A percentile compares a stretch with the other conserved stretches of the same genome.
Evolutionary conservation across 92 coral and sea anemone species (phyloP).

Genomic region (Bergia puertoricense): DNA sequence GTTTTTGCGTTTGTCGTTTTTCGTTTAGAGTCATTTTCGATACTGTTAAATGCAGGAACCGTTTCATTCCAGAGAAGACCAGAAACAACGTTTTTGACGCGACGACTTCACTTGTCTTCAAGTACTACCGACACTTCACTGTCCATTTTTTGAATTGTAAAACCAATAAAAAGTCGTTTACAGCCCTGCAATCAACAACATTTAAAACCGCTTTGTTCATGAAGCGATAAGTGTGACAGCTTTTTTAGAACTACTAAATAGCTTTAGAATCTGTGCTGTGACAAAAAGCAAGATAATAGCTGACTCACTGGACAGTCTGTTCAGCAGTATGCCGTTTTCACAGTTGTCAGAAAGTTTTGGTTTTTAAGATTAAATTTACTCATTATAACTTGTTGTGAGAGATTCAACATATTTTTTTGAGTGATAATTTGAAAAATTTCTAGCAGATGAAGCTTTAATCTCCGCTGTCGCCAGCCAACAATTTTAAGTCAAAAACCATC

Average conservation of each 20-base stretch:
- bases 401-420: neutral
- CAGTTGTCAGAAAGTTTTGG: neutral
- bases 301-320: neutral
- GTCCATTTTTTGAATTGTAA: neutral
- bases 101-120: no score
- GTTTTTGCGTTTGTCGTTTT: neutral
- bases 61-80: neutral
- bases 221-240: conserved; percentile 3
- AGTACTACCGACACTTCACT: neutral
- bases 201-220: conserved; percentile 1
- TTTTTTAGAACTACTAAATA: neutral
- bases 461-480: neutral
- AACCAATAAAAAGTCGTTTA: neutral
- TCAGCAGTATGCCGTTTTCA: neutral
- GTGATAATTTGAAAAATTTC: neutral
- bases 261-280: neutral
- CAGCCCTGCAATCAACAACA: conserved; percentile 1
- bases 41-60: neutral
- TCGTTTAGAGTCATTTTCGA: neutral
- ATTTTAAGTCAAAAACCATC: neutral
- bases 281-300: neutral
- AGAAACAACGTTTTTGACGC: neutral
- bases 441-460: neutral
- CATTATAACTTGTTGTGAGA: neutral
- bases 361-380: neutral